Evolutionary conservation across 2,797 vertebrate species (phyloP).

Genomic region (Enteromius viviparus): DNA sequence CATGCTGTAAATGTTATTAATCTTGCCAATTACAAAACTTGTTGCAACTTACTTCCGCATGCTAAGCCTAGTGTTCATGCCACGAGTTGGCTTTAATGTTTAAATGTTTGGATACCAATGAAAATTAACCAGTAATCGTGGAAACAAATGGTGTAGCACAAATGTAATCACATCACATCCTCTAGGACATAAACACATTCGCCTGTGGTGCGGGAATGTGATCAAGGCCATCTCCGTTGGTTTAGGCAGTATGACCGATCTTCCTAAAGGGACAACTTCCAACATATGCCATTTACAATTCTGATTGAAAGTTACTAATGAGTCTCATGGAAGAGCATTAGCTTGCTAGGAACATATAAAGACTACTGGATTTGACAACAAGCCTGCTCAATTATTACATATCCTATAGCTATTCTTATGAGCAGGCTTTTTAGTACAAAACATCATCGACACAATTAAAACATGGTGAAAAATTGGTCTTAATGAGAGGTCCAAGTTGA

Average conservation of each 20-base stretch:
- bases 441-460: conserved; percentile 15
- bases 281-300: conserved; percentile 38
- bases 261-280: conserved; percentile 11
- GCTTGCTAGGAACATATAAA: conserved; percentile 16
- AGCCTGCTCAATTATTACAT: conserved; percentile 24
- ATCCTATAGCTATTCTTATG: conserved; percentile 13
- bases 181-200: conserved; percentile 16
- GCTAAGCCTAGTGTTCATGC: conserved; percentile 70
- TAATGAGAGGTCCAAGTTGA: conserved; percentile 15
- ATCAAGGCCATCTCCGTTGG: not conserved
- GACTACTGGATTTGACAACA: conserved; percentile 29
- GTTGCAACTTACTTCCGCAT: conserved; percentile 75
- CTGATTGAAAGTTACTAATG: conserved; percentile 14
- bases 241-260: not conserved
- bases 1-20: conserved; percentile 85
- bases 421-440: conserved; percentile 30
- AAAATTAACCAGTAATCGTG: conserved; percentile 53
- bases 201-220: not conserved
- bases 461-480: conserved; percentile 23
- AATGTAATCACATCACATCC: conserved; percentile 46
- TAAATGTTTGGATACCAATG: conserved; percentile 75
- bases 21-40: conserved; percentile 83
- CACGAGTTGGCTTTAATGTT: conserved; percentile 75
- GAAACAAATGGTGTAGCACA: conserved; percentile 57
- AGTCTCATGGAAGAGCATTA: not conserved